Base-by-base conservation (phyloP, 92 coral and sea anemone species). In the Zoanthus sansibaricus region DNA sequence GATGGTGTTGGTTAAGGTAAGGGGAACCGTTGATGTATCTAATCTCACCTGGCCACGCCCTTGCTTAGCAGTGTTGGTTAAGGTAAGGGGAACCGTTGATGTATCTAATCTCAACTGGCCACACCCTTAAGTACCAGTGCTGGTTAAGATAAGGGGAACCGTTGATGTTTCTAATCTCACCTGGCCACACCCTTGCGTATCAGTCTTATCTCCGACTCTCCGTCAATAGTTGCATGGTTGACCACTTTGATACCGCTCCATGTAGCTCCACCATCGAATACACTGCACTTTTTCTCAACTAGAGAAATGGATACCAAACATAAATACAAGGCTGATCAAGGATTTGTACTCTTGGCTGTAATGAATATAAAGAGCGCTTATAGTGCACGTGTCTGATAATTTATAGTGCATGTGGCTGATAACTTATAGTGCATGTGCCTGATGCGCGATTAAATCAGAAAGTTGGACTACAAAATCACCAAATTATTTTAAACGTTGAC, bases 161-260 rank as follows among this genome's bases (percentile, higher is more conserved):
- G n/a, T 13, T 62, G 69, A 62, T 62, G 21, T 62, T 4, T 31
- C 69, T 16, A 25, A 10, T 20, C 69, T 71, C 67, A 96, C 99
- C 99, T 94, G 48, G 94, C 95, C 69, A 93, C 93, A 10, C 96
- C 98, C 71, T 92, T 97, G 12, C 98, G 90, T 69, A 93, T 92
- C 68, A 95, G 91, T 70, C 95, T 75, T 9, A 97, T 78, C 58
- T 92, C 94, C 0, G 99, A 92, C 79, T 92, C 87, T 61, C 92
- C 92, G 25, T 91, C 87, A 44, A 97, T 83, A 11, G 89, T 14
- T 4, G 88, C 86, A 74, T 68, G 82, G 86, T 88, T 72, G 2
- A 72, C 82, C 18, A 97, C 91, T 52, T 87, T 92, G 67, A 93
- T 92, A 59, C 91, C 96, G 14, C 92, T 88, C 99, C 99, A 97